Percentiles rank a stretch among this genome's conserved stretches.
phyloP scores from a whole-genome alignment of 2,888 invertebrate species.

The Cephus pulcher region DNA sequence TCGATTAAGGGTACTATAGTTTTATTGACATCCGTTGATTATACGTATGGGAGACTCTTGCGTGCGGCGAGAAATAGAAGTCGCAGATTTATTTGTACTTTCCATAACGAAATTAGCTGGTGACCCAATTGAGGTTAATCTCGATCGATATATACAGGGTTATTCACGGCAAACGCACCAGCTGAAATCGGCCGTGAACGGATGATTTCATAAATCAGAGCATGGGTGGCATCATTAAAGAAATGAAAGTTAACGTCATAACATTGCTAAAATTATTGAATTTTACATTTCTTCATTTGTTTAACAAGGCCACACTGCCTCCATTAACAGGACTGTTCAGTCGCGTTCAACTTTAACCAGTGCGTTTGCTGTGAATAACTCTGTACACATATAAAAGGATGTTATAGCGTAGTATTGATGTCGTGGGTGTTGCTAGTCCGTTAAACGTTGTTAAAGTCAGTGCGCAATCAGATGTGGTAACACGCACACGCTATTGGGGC shows the following conservation, averaged over 20 bases:
- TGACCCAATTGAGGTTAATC: not conserved
- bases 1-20: not conserved
- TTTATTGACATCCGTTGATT: not conserved
- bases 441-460: constrained; percentile 16
- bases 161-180: too few relatives aligned
- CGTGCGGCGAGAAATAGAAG: not conserved
- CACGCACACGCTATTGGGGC: constrained; percentile 6
- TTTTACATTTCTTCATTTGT: too few relatives aligned
- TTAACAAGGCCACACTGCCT: too few relatives aligned
- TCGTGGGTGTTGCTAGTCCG: not conserved
- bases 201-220: too few relatives aligned
- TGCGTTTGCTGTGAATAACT: too few relatives aligned
- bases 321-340: too few relatives aligned
- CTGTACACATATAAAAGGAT: too few relatives aligned
- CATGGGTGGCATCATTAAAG: too few relatives aligned
- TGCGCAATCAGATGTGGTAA: constrained; percentile 15
- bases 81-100: not conserved
- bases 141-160: not conserved
- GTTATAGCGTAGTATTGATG: not conserved
- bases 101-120: not conserved
- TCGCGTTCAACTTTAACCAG: too few relatives aligned
- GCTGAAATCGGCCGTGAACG: too few relatives aligned
- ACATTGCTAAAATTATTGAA: too few relatives aligned
- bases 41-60: not conserved
- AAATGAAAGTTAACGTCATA: too few relatives aligned